Conservation (phyloP, 1,140 invertebrate species). For the Heliconius hewitsoni region DNA sequence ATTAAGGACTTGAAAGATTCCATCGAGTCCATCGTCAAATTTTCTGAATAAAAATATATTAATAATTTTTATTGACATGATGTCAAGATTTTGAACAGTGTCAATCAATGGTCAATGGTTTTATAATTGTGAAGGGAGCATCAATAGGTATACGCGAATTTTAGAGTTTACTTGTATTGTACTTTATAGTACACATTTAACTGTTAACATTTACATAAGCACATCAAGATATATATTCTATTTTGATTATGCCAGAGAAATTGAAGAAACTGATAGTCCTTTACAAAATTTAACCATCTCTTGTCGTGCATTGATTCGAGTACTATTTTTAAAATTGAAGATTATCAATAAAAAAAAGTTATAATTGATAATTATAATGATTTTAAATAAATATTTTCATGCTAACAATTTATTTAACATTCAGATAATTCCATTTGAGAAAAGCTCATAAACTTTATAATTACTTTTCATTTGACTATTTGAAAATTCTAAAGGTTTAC, state of each 20-base stretch:
- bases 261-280: not conserved
- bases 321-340: too few species aligned
- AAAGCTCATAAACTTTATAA: not conserved
- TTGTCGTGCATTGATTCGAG: too few species aligned
- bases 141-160: not conserved
- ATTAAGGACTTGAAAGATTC: not conserved
- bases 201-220: too few species aligned
- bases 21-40: slow-evolving; percentile 2
- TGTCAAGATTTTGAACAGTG: slow-evolving; percentile 57
- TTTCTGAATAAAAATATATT: slow-evolving; percentile 45
- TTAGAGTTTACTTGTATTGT: not conserved
- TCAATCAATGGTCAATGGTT: slow-evolving; percentile 77
- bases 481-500: slow-evolving; percentile 22
- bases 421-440: too few species aligned
- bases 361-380: too few species aligned
- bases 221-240: too few species aligned
- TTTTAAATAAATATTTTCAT: too few species aligned
- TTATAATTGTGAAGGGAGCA: slow-evolving; percentile 38
- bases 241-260: not conserved
- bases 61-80: slow-evolving; percentile 53
- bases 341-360: too few species aligned
- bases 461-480: not conserved
- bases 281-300: not conserved
- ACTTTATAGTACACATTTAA: not conserved
- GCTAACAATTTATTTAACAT: too few species aligned